A percentile compares a stretch with the other conserved stretches of the same genome.
phyloP scores from a whole-genome alignment of 2,888 invertebrate species.

The Cartodere bifasciata region DNA sequence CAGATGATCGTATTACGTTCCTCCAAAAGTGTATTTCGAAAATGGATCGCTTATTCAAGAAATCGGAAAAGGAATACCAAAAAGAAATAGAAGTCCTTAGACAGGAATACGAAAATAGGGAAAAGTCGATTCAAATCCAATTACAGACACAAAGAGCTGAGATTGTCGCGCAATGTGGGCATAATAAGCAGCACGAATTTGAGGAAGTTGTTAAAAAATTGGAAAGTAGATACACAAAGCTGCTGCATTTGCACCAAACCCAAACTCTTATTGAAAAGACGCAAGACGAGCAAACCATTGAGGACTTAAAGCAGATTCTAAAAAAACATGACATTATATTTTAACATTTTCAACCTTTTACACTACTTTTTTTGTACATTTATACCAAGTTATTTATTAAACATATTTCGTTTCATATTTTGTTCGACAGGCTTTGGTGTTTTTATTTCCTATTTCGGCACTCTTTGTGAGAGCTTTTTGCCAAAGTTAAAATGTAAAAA shows the following conservation, averaged over 20 bases:
- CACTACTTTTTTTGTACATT: no score
- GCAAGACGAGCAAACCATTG: constrained; percentile 20
- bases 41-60: constrained; percentile 25
- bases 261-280: constrained; percentile 18
- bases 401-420: no score
- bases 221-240: constrained; percentile 25
- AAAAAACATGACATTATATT: constrained; percentile 19
- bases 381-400: no score
- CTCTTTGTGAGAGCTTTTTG: no score
- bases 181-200: constrained; percentile 23
- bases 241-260: constrained; percentile 21
- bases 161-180: constrained; percentile 18
- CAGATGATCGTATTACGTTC: constrained; percentile 19
- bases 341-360: no score
- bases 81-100: constrained; percentile 23
- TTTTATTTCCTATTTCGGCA: no score
- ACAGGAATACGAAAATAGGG: constrained; percentile 23
- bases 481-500: no score
- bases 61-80: constrained; percentile 24
- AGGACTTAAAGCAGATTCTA: constrained; percentile 18
- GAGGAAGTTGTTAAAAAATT: constrained; percentile 22
- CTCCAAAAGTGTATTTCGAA: constrained; percentile 25
- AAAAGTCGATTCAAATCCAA: constrained; percentile 21
- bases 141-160: constrained; percentile 24
- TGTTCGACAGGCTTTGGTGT: no score